Base-by-base conservation (phyloP, 2,888 invertebrate species). In the Athalia cordata region DNA sequence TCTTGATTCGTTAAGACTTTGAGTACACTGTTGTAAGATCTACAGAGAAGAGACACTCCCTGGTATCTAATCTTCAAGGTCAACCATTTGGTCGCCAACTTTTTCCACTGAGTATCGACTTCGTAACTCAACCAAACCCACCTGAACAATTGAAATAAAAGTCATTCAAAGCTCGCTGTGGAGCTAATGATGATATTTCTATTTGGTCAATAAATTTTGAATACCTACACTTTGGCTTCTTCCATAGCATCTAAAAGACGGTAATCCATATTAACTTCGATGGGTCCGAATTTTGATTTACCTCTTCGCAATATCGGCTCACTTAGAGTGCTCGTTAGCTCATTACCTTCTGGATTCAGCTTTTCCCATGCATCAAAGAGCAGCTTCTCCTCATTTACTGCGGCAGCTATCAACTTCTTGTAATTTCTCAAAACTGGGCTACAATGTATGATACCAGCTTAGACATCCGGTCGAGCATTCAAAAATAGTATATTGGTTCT, bases 1-100 rank as follows among this genome's bases (percentile, higher is more conserved):
- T 97, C 97, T 64, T 95, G 94, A 2, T 93, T 92, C 0, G 95
- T 95, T 1, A 97, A 89, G 0, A 95, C 93, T 70, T 93, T 92
- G 50, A 96, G 88, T 59, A 96, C 95, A 85, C 93, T 93, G 88
- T 96, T 96, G 87, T 95, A 96, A 8, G 77, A 70, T 77, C 77
- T 81, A 75, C 81, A 82, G 3, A 83, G 15, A 15, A 64, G 62
- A 50, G 66, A 62, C 0, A 79, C 80, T 65, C 80, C 79, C 65
- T 81, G 72, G 70, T 82, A 81, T 45, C 81, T 78, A 5, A 50
- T 78, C 49, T 77, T 80, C 47, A 83, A 55, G 9, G 66, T 74
- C 70, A 78, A 43, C 81, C 80, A 81, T 52, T 79, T 80, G 52
- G 77, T 79, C 52, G 74, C 66, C 61, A 81, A 79, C 68, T 83